A percentile compares a stretch with the other conserved stretches of the same genome.
These are phyloP conservation scores for Malurus leucopterus DNA, from an alignment of 2,797 vertebrate species.

Conservation along the genomic window DNA sequence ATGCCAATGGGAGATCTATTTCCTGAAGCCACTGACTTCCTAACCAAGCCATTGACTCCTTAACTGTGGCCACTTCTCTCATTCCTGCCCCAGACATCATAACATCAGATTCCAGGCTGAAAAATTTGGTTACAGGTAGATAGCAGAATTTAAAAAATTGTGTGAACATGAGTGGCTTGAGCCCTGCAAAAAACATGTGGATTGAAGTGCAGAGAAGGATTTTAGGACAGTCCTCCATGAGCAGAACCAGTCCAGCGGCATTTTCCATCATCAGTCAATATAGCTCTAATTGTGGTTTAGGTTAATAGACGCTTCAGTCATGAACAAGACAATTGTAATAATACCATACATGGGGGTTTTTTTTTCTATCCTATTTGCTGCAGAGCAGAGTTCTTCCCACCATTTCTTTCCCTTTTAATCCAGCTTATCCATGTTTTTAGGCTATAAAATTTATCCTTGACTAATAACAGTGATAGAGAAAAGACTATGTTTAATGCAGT, in stretches of 20 bases:
- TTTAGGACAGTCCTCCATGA: not conserved
- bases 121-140: not conserved
- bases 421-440: not conserved
- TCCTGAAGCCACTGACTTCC: not conserved
- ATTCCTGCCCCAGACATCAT: not conserved
- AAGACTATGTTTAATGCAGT: conserved; percentile 2
- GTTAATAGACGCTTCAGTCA: not conserved
- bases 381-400: not conserved
- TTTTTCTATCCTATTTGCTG: not conserved
- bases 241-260: not conserved
- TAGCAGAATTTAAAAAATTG: not conserved
- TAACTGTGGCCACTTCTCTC: not conserved
- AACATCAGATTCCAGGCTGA: not conserved
- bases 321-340: not conserved
- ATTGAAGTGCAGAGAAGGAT: not conserved
- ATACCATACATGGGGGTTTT: not conserved
- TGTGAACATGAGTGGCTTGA: not conserved
- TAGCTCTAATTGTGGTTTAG: not conserved
- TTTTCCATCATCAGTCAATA: not conserved
- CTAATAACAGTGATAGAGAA: conserved; percentile 12
- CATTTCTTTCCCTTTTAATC: conserved; percentile 22
- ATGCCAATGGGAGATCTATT: not conserved
- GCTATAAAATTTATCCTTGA: conserved; percentile 34
- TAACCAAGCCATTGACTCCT: not conserved
- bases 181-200: rapidly evolving